Evolutionary conservation across 2,888 invertebrate species (phyloP).

Genomic region (Micoletzkya japonica): DNA sequence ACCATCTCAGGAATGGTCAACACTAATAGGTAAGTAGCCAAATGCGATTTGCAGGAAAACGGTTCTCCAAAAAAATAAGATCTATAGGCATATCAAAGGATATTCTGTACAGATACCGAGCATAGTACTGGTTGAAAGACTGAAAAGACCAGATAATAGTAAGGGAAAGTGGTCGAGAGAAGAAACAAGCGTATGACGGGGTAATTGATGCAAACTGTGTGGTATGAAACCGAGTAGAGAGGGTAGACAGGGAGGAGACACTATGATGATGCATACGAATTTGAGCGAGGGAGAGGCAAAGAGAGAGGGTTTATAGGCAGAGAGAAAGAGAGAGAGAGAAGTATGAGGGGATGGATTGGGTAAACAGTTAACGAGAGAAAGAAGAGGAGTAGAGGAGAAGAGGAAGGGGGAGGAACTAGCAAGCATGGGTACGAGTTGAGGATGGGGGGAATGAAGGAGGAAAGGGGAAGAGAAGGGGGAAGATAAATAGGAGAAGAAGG

Average conservation of each 20-base stretch:
- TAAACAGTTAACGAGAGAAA: background rate
- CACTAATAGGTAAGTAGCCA: no score
- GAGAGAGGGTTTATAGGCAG: constrained; percentile 8
- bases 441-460: background rate
- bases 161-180: background rate
- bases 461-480: constrained; percentile 11
- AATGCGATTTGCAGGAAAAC: no score
- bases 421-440: background rate
- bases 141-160: no score
- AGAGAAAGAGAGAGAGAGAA: constrained; percentile 26
- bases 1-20: no score
- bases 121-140: background rate
- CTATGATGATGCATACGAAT: background rate
- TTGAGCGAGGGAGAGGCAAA: background rate
- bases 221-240: no score
- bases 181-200: no score
- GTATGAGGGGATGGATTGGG: constrained; percentile 16
- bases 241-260: background rate
- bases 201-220: no score
- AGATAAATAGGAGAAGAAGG: constrained; percentile 4
- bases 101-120: background rate
- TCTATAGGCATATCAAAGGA: no score
- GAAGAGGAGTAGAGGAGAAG: constrained; percentile 30
- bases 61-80: no score
- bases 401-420: constrained; percentile 11